These are phyloP conservation scores for Siphamia tubifer DNA, from an alignment of 2,113 vertebrate genomes.

Conservation along the genomic window DNA sequence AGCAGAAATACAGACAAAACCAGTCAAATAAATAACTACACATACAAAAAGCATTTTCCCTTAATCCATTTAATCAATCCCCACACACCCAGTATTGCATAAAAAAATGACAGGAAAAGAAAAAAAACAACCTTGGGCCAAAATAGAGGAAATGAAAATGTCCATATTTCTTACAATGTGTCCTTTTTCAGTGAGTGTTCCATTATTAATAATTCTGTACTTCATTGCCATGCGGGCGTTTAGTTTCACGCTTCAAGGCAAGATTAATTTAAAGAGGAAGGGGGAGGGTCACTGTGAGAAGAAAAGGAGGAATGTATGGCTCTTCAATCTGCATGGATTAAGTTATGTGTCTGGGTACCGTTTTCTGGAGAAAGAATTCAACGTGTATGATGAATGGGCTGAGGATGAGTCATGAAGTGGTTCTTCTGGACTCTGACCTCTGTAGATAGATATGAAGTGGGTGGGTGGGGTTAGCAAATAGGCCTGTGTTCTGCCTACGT, in stretches of 20 bases:
- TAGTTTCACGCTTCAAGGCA: conserved; percentile 28
- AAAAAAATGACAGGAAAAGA: neutral
- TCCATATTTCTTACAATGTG: neutral
- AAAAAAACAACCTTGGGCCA: neutral
- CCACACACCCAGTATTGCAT: neutral
- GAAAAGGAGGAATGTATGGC: neutral
- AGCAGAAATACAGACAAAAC: too few species aligned
- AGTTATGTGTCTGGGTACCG: conserved; percentile 50
- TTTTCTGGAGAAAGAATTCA: conserved; percentile 19
- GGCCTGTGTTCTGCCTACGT: neutral
- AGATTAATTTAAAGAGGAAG: conserved; percentile 60
- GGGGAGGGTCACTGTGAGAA: neutral
- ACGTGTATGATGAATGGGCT: conserved; percentile 45
- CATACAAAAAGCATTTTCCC: neutral
- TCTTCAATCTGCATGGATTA: conserved; percentile 57
- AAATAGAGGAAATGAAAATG: neutral
- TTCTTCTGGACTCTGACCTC: conserved; percentile 15
- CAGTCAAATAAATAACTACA: neutral
- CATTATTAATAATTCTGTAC: conserved; percentile 38
- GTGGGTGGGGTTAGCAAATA: neutral
- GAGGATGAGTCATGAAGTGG: conserved; percentile 25
- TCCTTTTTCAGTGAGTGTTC: conserved; percentile 10
- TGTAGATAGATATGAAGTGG: neutral
- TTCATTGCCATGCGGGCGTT: conserved; percentile 15
- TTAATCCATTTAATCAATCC: neutral